Evolutionary conservation across 1,140 invertebrate species (phyloP).

Genomic region (Drosophila setifemur): DNA sequence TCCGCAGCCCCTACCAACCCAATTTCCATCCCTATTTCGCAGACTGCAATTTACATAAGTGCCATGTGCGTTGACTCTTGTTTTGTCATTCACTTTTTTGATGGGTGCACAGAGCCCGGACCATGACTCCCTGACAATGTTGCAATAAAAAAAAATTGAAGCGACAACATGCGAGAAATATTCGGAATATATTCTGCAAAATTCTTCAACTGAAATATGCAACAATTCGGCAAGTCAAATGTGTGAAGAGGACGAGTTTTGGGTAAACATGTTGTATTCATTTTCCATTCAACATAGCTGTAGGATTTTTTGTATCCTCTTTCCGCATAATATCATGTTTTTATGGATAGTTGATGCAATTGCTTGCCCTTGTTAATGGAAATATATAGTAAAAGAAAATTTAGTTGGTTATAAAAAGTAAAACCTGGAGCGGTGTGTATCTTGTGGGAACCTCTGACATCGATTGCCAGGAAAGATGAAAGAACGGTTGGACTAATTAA

Average conservation of each 20-base stretch:
- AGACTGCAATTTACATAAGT: constrained; percentile 53
- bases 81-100: constrained; percentile 32
- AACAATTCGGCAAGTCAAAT: neutral
- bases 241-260: neutral
- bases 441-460: neutral
- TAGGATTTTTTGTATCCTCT: too few species aligned
- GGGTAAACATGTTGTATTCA: neutral
- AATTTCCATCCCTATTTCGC: neutral
- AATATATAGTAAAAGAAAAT: neutral
- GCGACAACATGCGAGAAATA: too few species aligned
- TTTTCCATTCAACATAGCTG: too few species aligned
- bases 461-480: constrained; percentile 5
- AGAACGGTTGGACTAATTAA: constrained; percentile 37
- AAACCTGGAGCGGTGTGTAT: constrained; percentile 1
- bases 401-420: too few species aligned
- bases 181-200: neutral
- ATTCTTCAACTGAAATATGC: neutral
- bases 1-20: neutral
- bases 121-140: constrained; percentile 19
- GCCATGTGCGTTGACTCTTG: constrained; percentile 35
- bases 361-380: neutral
- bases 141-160: constrained; percentile 4
- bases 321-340: too few species aligned
- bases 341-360: too few species aligned
- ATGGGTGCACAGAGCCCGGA: neutral